Conservation (phyloP, 2,797 vertebrate species). For the Nothura maculosa region DNA sequence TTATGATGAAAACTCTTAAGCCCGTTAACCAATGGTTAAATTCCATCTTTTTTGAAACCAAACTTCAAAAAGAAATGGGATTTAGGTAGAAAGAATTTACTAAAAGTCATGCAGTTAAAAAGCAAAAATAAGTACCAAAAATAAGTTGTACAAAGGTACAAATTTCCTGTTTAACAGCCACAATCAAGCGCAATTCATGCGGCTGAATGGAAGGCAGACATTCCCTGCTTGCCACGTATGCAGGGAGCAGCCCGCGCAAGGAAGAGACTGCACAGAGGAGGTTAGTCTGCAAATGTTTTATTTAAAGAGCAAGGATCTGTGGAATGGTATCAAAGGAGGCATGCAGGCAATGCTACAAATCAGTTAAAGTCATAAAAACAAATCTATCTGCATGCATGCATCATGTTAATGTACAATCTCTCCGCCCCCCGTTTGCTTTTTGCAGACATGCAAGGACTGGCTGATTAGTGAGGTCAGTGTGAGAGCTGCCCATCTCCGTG, state of each 20-base stretch:
- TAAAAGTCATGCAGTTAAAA: slow-evolving; percentile 12
- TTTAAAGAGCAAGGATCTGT: neutral
- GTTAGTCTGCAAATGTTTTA: slow-evolving; percentile 3
- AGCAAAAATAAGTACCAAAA: neutral
- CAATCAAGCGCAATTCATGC: neutral
- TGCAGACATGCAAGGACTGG: slow-evolving; percentile 41
- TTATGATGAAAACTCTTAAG: neutral
- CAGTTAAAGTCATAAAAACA: neutral
- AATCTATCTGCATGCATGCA: neutral
- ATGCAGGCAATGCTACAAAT: neutral
- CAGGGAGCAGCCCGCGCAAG: neutral
- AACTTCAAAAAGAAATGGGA: neutral
- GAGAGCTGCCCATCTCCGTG: neutral
- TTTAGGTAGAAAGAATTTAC: neutral
- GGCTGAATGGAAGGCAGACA: neutral
- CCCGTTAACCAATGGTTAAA: neutral
- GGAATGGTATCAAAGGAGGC: neutral
- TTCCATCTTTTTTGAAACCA: neutral
- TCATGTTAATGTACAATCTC: neutral
- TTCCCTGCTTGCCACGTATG: slow-evolving; percentile 68
- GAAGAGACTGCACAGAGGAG: neutral
- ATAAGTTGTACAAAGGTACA: neutral
- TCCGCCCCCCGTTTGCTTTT: neutral
- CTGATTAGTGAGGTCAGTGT: neutral
- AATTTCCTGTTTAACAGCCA: neutral